Percentiles rank a stretch among this genome's conserved stretches.
These are phyloP conservation scores for Heterohyrax brucei DNA, from an alignment of 2,797 vertebrate species.

Conservation along the genomic window DNA sequence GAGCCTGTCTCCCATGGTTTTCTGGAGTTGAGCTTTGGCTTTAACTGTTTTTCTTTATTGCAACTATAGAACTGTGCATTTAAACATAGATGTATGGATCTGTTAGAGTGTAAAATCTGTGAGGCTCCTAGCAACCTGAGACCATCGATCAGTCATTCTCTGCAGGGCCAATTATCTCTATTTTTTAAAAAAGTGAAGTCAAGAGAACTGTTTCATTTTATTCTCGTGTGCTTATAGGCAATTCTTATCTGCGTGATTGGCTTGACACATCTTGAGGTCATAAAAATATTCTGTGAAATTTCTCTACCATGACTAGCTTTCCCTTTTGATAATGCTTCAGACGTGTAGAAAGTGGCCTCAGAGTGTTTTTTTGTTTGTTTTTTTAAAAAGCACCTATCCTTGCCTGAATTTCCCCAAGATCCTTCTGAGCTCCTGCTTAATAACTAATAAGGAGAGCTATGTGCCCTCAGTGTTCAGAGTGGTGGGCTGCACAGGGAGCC, in stretches of 20 bases:
- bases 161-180: background rate
- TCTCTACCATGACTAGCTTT: slow-evolving; percentile 48
- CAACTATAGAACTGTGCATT: background rate
- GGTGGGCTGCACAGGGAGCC: background rate
- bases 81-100: background rate
- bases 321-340: background rate
- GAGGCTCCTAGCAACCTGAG: background rate
- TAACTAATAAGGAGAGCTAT: background rate
- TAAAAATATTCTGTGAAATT: slow-evolving; percentile 69
- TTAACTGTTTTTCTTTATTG: slow-evolving; percentile 10
- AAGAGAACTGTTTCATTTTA: slow-evolving; percentile 37
- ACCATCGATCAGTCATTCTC: background rate
- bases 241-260: background rate
- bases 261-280: background rate
- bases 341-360: background rate
- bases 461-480: background rate
- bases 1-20: background rate
- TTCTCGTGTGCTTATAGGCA: background rate
- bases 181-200: background rate
- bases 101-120: background rate
- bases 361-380: too few species aligned
- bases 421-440: background rate
- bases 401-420: background rate
- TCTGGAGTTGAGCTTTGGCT: background rate
- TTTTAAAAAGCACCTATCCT: background rate